These are phyloP conservation scores for Zeugodacus cucurbitae DNA, from an alignment of 1,140 invertebrate genomes.

Conservation along the genomic window DNA sequence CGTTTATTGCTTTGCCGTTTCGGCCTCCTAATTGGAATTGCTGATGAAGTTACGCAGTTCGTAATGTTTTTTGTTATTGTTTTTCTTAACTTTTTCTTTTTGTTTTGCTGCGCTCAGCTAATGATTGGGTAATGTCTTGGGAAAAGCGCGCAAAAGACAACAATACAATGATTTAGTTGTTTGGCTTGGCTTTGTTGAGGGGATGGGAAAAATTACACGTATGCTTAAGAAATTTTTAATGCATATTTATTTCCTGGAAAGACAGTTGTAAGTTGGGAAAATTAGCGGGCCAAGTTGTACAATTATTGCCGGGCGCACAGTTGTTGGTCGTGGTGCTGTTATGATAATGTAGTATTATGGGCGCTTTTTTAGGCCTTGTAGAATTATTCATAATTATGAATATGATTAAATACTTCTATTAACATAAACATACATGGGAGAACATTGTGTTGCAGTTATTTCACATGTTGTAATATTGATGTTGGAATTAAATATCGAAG, in stretches of 20 bases:
- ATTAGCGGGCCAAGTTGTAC: not conserved
- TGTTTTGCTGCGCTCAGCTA: not conserved
- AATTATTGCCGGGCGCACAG: not conserved
- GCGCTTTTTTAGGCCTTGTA: not conserved
- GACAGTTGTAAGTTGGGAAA: slow-evolving; percentile 6
- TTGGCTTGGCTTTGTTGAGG: slow-evolving; percentile 15
- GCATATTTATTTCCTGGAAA: slow-evolving; percentile 37
- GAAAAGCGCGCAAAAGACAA: not conserved
- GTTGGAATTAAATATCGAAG: too few relatives aligned
- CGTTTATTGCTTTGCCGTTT: not conserved
- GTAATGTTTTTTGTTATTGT: not conserved
- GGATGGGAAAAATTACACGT: slow-evolving; percentile 6
- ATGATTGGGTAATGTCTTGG: slow-evolving; percentile 36
- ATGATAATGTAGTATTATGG: not conserved
- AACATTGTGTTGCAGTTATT: not conserved
- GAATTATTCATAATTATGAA: not conserved
- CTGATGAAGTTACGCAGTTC: slow-evolving; percentile 37
- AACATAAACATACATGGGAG: not conserved
- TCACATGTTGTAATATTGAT: not conserved
- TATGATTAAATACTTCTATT: not conserved
- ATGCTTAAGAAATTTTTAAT: not conserved
- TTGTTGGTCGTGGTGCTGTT: not conserved
- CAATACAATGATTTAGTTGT: slow-evolving; percentile 16
- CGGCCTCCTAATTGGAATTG: slow-evolving; percentile 27
- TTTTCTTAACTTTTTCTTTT: not conserved